Evolutionary conservation across 2,888 invertebrate species (phyloP).

Genomic region (Parthenolecanium corni): DNA sequence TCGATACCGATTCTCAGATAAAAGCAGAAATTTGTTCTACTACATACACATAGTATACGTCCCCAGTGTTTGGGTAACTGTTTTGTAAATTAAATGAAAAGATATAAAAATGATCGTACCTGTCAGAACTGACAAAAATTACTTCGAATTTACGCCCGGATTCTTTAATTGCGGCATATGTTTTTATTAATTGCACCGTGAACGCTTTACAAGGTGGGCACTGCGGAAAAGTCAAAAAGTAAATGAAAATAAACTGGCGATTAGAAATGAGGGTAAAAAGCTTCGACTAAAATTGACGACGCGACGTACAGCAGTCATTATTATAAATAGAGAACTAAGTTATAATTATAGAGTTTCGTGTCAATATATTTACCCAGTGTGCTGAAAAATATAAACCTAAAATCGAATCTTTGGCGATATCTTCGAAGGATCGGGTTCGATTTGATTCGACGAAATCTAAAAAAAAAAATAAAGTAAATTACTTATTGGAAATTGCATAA

Average conservation of each 20-base stretch:
- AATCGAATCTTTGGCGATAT: constrained; percentile 42
- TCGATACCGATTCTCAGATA: too few species aligned
- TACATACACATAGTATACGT: too few species aligned
- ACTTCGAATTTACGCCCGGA: constrained; percentile 63
- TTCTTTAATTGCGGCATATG: constrained; percentile 57
- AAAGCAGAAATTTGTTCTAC: too few species aligned
- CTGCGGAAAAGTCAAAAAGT: constrained; percentile 41
- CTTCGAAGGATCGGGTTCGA: constrained; percentile 38
- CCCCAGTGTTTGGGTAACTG: too few species aligned
- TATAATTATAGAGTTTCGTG: too few species aligned
- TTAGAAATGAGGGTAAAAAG: too few species aligned
- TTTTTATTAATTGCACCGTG: constrained; percentile 63
- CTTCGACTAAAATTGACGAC: too few species aligned
- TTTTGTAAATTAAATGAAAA: neutral
- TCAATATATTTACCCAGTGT: constrained; percentile 77
- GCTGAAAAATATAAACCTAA: constrained; percentile 78
- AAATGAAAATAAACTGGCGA: too few species aligned
- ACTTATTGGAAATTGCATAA: too few species aligned
- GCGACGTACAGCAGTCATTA: too few species aligned
- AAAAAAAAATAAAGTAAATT: too few species aligned
- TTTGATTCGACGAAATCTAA: neutral
- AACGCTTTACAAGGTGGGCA: constrained; percentile 79
- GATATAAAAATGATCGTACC: constrained; percentile 42
- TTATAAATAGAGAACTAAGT: too few species aligned
- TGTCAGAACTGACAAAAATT: constrained; percentile 75